phyloP scores from a whole-genome alignment of 2,113 vertebrate species.

The Alethe diademata region DNA sequence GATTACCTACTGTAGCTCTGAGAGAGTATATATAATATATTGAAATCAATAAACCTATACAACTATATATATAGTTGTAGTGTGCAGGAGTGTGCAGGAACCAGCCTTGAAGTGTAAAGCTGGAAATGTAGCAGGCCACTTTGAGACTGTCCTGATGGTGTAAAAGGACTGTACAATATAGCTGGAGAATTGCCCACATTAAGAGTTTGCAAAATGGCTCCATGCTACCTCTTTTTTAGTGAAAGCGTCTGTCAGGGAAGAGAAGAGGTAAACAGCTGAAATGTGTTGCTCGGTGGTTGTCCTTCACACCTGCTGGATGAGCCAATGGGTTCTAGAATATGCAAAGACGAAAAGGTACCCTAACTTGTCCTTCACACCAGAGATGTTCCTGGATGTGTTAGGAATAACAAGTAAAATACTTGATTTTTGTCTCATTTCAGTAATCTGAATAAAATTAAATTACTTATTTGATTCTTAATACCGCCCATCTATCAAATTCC shows the following conservation, averaged over 20 bases:
- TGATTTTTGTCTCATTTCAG: not conserved
- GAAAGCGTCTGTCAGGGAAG: not conserved
- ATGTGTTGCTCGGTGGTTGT: not conserved
- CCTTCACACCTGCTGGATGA: not conserved
- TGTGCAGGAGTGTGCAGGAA: not conserved
- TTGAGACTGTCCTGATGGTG: not conserved
- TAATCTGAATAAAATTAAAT: not conserved
- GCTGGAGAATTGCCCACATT: not conserved
- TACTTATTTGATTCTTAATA: not conserved
- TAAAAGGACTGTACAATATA: not conserved
- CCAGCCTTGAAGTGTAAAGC: not conserved
- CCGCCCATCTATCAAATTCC: not conserved
- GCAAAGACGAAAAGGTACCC: not conserved
- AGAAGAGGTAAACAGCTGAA: not conserved
- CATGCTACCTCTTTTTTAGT: not conserved
- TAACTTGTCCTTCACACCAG: not conserved
- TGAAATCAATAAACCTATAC: not conserved
- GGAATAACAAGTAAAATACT: not conserved
- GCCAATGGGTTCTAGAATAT: not conserved
- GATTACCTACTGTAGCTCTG: not conserved
- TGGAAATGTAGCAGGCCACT: not conserved
- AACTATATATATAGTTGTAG: not conserved
- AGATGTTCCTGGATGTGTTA: not conserved
- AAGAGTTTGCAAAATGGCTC: not conserved
- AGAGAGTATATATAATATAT: not conserved